A percentile compares a stretch with the other conserved stretches of the same genome.
Evolutionary conservation across 2,113 vertebrate genomes (phyloP).

Genomic region (Psettodes erumei): DNA sequence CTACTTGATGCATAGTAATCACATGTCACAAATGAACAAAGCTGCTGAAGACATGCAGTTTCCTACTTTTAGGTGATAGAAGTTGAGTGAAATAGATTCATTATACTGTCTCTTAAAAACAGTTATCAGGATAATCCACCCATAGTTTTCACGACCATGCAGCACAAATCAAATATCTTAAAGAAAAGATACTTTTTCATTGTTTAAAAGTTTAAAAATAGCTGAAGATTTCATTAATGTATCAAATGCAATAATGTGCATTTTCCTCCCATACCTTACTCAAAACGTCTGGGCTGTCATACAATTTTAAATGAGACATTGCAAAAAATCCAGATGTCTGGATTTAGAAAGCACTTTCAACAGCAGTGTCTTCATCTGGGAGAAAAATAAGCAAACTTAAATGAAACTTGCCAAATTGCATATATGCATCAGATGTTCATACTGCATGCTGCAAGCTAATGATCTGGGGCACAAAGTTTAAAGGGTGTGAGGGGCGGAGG

Average conservation of each 20-base stretch:
- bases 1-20: not conserved
- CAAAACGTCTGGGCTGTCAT: not conserved
- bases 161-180: not conserved
- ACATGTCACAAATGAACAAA: not conserved
- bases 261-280: not conserved
- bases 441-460: constrained; percentile 32
- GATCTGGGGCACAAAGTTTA: constrained; percentile 19
- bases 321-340: not conserved
- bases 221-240: not conserved
- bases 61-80: not conserved
- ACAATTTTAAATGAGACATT: not conserved
- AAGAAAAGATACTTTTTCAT: not conserved
- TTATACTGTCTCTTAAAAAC: not conserved
- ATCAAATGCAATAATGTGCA: too few relatives aligned
- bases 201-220: not conserved
- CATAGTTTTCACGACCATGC: not conserved
- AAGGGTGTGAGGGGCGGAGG: constrained; percentile 24
- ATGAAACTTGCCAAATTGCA: constrained; percentile 23
- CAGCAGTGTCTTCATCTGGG: not conserved
- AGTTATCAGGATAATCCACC: not conserved
- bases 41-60: not conserved
- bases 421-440: constrained; percentile 32
- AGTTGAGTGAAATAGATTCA: not conserved
- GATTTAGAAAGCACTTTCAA: not conserved
- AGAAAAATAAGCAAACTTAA: not conserved